Conservation (phyloP, 2,797 vertebrate genomes). For the Pseudotriccus pelzelni region DNA sequence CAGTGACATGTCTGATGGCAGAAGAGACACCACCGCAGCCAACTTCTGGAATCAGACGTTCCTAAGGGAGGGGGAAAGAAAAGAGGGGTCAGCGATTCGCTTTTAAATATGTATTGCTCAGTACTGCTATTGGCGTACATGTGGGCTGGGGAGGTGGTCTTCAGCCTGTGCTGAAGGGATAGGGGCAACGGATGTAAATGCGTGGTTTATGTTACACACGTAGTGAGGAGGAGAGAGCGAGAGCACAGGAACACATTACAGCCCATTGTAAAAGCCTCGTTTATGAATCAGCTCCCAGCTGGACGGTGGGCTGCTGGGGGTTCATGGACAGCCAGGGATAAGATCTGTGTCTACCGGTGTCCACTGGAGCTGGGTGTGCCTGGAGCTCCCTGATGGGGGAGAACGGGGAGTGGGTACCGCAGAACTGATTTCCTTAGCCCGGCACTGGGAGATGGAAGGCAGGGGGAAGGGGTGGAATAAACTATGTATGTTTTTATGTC, state of each 20-base stretch:
- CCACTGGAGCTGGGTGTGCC: conserved; percentile 44
- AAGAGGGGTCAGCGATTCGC: conserved; percentile 45
- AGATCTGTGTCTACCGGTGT: not conserved
- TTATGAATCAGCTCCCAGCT: conserved; percentile 24
- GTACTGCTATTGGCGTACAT: conserved; percentile 30
- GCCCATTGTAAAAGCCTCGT: conserved; percentile 13
- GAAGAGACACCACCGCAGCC: conserved; percentile 64
- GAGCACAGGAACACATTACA: conserved; percentile 8
- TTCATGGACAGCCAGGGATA: not conserved
- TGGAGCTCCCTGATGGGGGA: not conserved
- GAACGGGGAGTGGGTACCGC: conserved; percentile 50
- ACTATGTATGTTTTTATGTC: conserved; percentile 71
- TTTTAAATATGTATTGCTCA: conserved; percentile 56
- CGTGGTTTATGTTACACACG: conserved; percentile 41
- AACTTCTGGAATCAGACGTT: conserved; percentile 67
- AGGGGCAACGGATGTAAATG: conserved; percentile 18
- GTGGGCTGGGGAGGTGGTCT: conserved; percentile 40
- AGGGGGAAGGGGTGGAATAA: not conserved
- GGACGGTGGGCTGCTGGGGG: not conserved
- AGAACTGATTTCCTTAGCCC: conserved; percentile 62
- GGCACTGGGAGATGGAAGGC: conserved; percentile 33
- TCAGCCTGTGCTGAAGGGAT: not conserved
- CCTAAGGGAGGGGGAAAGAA: conserved; percentile 40
- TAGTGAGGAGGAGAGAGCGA: not conserved
- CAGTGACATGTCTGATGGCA: conserved; percentile 73